Percentiles rank a stretch among this genome's conserved stretches.
These are phyloP conservation scores for Trachymyrmex cornetzi DNA, from an alignment of 1,140 invertebrate species.

Conservation along the genomic window DNA sequence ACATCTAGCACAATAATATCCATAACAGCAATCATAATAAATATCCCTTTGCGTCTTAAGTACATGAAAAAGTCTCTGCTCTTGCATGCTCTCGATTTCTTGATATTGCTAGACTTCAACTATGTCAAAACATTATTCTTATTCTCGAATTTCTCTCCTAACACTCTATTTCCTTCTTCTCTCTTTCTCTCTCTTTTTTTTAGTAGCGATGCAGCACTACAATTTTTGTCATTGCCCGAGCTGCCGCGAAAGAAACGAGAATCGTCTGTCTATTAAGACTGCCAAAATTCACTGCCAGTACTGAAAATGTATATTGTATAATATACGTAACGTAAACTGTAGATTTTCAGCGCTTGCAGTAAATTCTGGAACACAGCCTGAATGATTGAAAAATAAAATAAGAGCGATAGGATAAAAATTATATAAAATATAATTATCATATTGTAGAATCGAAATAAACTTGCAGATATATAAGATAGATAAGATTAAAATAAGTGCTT, in stretches of 20 bases:
- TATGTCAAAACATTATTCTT: constrained; percentile 9
- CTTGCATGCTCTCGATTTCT: constrained; percentile 31
- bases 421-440: neutral
- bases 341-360: too few relatives aligned
- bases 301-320: too few relatives aligned
- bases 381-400: neutral
- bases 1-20: constrained; percentile 61
- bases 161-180: neutral
- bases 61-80: constrained; percentile 61
- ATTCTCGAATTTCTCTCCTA: constrained; percentile 1
- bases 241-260: neutral
- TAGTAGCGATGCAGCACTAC: neutral
- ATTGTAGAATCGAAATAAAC: neutral
- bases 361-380: too few relatives aligned
- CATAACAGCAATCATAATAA: constrained; percentile 63
- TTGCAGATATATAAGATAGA: neutral
- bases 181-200: constrained; percentile 1
- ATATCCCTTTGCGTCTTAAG: constrained; percentile 48
- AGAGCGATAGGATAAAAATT: neutral
- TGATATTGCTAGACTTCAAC: constrained; percentile 45
- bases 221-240: constrained; percentile 27
- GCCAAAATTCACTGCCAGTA: too few relatives aligned
- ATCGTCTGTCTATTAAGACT: too few relatives aligned
- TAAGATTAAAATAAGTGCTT: neutral
- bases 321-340: too few relatives aligned